phyloP scores from a whole-genome alignment of 2,888 invertebrate genomes.

The Balanococcus diminutus region DNA sequence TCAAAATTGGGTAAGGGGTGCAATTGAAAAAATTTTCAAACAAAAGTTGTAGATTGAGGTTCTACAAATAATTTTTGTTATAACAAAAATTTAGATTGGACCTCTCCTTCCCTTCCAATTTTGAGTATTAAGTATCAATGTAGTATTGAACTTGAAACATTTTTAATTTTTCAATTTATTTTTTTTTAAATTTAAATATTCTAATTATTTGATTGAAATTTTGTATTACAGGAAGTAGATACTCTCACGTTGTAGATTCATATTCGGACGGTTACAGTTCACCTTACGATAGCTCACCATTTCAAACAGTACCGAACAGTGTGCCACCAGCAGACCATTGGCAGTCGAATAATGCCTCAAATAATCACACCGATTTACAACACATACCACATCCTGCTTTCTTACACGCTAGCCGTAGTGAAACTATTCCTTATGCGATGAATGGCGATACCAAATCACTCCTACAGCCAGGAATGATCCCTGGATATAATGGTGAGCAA shows the following conservation, averaged over 20 bases:
- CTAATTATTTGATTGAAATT: background rate
- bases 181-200: background rate
- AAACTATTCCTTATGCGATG: conserved; percentile 56
- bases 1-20: too few relatives aligned
- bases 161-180: background rate
- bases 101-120: too few relatives aligned
- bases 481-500: conserved; percentile 62
- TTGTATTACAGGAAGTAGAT: conserved; percentile 62
- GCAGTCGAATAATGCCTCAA: conserved; percentile 56
- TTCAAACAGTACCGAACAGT: conserved; percentile 76
- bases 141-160: too few relatives aligned
- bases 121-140: too few relatives aligned
- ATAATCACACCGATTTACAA: conserved; percentile 57
- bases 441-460: conserved; percentile 64
- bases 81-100: too few relatives aligned
- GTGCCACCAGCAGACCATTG: conserved; percentile 57
- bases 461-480: conserved; percentile 69
- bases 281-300: conserved; percentile 72
- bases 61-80: too few relatives aligned
- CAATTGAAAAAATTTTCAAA: too few relatives aligned
- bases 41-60: too few relatives aligned
- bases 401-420: conserved; percentile 62
- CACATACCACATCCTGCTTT: conserved; percentile 59
- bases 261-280: conserved; percentile 65
- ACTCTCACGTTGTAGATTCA: conserved; percentile 62